Evolutionary conservation across 1,140 invertebrate species (phyloP).

Genomic region (Macrocentrus cingulum): DNA sequence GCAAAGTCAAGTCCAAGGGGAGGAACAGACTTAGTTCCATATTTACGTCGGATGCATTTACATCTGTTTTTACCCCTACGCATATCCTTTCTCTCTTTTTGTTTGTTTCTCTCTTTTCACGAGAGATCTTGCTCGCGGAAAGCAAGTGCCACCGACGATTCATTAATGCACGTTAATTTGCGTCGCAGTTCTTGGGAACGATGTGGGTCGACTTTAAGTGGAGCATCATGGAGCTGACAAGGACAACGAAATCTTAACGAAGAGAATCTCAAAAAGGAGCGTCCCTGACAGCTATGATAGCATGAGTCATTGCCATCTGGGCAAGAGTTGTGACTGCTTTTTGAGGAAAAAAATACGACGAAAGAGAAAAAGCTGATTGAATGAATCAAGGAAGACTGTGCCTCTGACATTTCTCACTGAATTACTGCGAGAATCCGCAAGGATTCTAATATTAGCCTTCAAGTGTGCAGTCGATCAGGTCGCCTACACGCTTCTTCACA

Average conservation of each 20-base stretch:
- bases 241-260: conserved; percentile 24
- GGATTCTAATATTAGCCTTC: conserved; percentile 44
- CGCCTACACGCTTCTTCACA: conserved; percentile 6
- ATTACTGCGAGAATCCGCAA: background rate
- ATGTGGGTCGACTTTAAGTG: conserved; percentile 17
- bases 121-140: too few relatives aligned
- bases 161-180: conserved; percentile 12
- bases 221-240: conserved; percentile 21
- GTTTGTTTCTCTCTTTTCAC: background rate
- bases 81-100: conserved; percentile 10
- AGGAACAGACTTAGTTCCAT: conserved; percentile 29
- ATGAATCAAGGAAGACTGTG: too few relatives aligned
- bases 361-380: too few relatives aligned
- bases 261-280: conserved; percentile 42
- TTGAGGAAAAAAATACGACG: too few relatives aligned
- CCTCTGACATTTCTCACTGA: background rate
- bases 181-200: conserved; percentile 1
- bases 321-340: conserved; percentile 23
- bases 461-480: conserved; percentile 13
- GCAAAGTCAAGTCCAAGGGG: conserved; percentile 20
- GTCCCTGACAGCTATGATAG: conserved; percentile 36
- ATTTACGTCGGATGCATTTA: conserved; percentile 38
- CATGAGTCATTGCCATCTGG: conserved; percentile 42
- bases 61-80: conserved; percentile 20
- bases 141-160: background rate